phyloP scores from a whole-genome alignment of 2,797 vertebrate genomes.

The Lepus townsendii region DNA sequence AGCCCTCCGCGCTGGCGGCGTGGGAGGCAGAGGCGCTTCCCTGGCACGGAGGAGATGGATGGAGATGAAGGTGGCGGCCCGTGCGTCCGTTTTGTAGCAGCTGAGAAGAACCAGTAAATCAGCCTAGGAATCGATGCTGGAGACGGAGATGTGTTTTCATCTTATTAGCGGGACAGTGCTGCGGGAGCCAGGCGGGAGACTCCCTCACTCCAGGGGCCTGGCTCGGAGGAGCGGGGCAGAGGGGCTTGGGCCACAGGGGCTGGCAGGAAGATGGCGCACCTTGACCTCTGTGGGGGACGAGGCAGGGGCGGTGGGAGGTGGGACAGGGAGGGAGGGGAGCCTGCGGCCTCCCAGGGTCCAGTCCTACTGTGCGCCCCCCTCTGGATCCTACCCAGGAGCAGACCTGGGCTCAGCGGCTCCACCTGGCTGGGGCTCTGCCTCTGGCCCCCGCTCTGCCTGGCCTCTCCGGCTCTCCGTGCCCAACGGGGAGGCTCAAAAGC shows the following conservation, averaged over 20 bases:
- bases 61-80: constrained; percentile 84
- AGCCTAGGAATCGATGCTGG: constrained; percentile 83
- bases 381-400: accelerated
- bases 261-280: no score
- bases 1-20: constrained; percentile 56
- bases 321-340: not conserved
- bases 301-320: accelerated
- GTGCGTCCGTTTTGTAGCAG: constrained; percentile 70
- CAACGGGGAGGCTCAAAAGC: not conserved
- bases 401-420: no score
- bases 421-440: not conserved
- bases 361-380: not conserved
- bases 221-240: not conserved
- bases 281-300: not conserved
- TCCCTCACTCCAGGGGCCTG: not conserved
- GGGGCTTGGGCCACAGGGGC: accelerated
- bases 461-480: accelerated
- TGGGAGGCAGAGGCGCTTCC: constrained; percentile 75
- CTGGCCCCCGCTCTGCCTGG: not conserved
- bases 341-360: no score
- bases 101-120: constrained; percentile 81
- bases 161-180: constrained; percentile 83
- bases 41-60: constrained; percentile 73
- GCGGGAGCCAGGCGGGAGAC: constrained; percentile 70
- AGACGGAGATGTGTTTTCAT: constrained; percentile 87